Conservation (phyloP, 2,113 vertebrate species). For the Acinonyx jubatus region DNA sequence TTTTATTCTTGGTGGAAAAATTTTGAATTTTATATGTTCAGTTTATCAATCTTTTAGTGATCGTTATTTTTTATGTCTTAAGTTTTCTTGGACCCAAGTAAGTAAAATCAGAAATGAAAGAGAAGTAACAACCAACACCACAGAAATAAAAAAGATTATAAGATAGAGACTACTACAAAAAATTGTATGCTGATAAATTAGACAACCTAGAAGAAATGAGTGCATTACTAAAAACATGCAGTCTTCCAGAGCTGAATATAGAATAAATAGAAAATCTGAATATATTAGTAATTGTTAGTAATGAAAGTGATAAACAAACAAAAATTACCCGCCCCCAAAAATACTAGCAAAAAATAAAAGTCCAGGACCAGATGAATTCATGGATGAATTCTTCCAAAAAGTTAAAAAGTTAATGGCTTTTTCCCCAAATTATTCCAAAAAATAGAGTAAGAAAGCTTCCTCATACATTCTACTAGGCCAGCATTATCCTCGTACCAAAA, state of each 20-base stretch:
- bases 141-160: not conserved
- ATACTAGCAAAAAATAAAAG: not conserved
- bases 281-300: not conserved
- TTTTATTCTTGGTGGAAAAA: not conserved
- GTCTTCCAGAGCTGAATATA: not conserved
- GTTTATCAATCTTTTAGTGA: not conserved
- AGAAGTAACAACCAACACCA: not conserved
- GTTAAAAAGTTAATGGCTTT: not conserved
- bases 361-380: not conserved
- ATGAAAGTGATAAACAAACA: not conserved
- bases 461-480: not conserved
- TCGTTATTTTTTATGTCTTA: not conserved
- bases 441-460: not conserved
- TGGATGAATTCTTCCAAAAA: not conserved
- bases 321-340: not conserved
- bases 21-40: not conserved
- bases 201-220: not conserved
- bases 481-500: not conserved
- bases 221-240: not conserved
- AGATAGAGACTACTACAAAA: not conserved
- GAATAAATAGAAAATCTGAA: not conserved
- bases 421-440: not conserved
- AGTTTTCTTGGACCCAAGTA: not conserved
- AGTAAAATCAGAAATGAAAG: not conserved
- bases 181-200: not conserved